Conservation (phyloP, 2,113 vertebrate species). For the Hippopotamus amphibius region DNA sequence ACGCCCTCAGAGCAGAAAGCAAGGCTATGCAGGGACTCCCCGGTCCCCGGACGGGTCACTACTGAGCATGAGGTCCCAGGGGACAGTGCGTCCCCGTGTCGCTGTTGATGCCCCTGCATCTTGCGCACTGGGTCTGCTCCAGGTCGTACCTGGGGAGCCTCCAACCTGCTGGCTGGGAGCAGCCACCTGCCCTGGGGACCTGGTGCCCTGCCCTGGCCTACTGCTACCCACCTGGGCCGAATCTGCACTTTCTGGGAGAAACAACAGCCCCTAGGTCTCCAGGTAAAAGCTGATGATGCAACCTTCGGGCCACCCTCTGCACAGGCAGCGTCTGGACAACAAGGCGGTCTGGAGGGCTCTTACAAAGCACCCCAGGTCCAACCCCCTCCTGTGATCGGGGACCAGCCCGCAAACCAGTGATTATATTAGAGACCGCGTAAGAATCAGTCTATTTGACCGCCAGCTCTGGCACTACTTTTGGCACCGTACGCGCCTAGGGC, state of each 20-base stretch:
- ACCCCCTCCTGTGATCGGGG: background rate
- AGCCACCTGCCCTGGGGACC: background rate
- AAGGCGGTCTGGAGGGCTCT: background rate
- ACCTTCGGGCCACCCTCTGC: fast-evolving
- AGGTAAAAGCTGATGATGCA: fast-evolving
- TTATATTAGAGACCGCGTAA: background rate
- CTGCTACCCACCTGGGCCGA: no score
- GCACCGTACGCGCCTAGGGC: no score
- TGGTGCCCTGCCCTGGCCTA: background rate
- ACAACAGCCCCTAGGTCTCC: background rate
- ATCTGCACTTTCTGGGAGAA: background rate
- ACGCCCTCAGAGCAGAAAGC: background rate
- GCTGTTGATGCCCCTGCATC: fast-evolving
- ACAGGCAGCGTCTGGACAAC: background rate
- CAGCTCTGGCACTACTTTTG: background rate
- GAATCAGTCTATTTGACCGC: fast-evolving
- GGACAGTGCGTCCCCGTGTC: background rate
- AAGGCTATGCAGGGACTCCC: background rate
- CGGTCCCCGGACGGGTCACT: background rate
- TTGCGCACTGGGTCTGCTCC: background rate
- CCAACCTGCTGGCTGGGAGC: fast-evolving
- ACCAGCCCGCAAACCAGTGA: fast-evolving
- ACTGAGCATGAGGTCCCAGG: background rate
- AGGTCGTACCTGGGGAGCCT: background rate
- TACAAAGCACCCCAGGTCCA: background rate